Conservation (phyloP, 2,888 invertebrate species). For the Pilophorus perplexus region DNA sequence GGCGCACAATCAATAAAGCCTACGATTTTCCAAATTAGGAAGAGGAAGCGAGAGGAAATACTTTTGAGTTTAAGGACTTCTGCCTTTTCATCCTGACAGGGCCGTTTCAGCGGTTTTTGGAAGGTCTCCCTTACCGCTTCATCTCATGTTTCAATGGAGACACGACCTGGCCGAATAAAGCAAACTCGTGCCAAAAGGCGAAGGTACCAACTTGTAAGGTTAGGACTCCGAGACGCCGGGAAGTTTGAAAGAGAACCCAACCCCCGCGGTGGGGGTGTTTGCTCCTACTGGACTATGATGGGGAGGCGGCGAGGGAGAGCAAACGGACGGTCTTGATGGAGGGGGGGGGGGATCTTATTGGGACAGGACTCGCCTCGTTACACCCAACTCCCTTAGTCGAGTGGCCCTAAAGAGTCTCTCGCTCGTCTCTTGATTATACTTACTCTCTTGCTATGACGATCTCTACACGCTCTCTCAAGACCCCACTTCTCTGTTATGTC, state of each 20-base stretch:
- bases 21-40: too few species aligned
- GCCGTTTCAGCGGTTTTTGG: too few species aligned
- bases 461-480: slow-evolving; percentile 28
- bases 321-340: background rate
- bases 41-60: too few species aligned
- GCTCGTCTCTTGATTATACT: slow-evolving; percentile 32
- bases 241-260: slow-evolving; percentile 18
- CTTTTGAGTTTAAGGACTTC: too few species aligned
- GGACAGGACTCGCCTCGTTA: slow-evolving; percentile 29
- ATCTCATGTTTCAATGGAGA: too few species aligned
- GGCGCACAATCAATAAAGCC: too few species aligned
- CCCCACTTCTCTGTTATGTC: slow-evolving; percentile 27
- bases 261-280: slow-evolving; percentile 14
- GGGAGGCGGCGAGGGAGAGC: background rate
- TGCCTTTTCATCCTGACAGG: too few species aligned
- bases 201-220: background rate
- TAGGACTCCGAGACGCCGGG: background rate
- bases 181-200: background rate
- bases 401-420: slow-evolving; percentile 17
- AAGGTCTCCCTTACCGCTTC: too few species aligned
- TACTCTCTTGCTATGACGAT: slow-evolving; percentile 32
- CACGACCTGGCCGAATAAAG: too few species aligned
- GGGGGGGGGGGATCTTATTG: slow-evolving; percentile 4
- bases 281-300: background rate
- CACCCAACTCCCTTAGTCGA: slow-evolving; percentile 13